A percentile compares a stretch with the other conserved stretches of the same genome.
These are phyloP conservation scores for Enoplosus armatus DNA, from an alignment of 2,797 vertebrate species.

Conservation along the genomic window DNA sequence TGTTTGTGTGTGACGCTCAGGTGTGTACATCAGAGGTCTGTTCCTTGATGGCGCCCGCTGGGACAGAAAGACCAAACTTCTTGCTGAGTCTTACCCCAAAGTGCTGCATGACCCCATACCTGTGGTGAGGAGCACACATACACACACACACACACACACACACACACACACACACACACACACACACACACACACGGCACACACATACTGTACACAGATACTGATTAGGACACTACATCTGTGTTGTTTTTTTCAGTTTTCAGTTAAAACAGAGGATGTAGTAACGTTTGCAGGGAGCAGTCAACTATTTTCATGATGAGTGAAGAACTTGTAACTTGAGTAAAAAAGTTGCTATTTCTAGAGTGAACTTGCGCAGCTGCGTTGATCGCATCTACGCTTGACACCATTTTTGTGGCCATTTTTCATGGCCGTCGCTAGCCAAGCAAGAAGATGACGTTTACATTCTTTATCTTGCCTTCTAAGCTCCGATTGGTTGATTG, in stretches of 20 bases:
- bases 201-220: not conserved
- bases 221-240: no score
- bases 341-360: not conserved
- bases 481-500: not conserved
- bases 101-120: constrained; percentile 91
- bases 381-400: not conserved
- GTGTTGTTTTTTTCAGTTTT: no score
- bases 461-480: not conserved
- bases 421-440: no score
- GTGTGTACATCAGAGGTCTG: constrained; percentile 89
- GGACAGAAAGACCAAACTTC: constrained; percentile 87
- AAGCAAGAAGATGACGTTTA: no score
- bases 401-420: not conserved
- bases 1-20: constrained; percentile 71
- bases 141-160: no score
- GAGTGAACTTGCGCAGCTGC: not conserved
- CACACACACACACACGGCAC: not conserved
- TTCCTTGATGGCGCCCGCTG: constrained; percentile 93
- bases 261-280: not conserved
- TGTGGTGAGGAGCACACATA: constrained; percentile 82
- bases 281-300: not conserved
- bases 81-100: constrained; percentile 91
- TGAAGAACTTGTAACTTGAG: not conserved
- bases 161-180: no score
- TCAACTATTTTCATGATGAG: not conserved